Evolutionary conservation across 2,888 invertebrate species (phyloP), one percentile per base, ranked within the genome.

Genomic region (Amiota communis): DNA sequence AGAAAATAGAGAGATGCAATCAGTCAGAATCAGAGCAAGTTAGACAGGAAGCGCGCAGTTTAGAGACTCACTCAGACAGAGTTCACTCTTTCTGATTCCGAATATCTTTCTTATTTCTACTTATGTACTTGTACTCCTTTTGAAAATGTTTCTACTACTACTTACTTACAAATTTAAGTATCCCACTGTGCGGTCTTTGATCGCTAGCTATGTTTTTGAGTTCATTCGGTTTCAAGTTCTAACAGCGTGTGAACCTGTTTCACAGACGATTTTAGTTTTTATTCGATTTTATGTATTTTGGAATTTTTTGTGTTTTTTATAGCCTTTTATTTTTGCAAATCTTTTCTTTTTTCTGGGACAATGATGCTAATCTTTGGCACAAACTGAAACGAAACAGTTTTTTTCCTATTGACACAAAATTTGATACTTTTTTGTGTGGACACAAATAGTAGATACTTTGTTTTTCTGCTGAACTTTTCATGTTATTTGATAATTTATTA

Each of bases 401-500:
- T 72, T 80, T 77, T 79, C 75, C 75, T 64, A 17, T 75, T 79
- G 12, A 20, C 20, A 49, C 10, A 17, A 59, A 61, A 20, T 70
- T 77, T 77, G 71, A 46, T 36, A 36, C 6, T 36, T 36, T 73
- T 71, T 51, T 78, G 73, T 65, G 76, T 79, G 76, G 36, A 36
- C 2, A 36, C 36, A 36, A 36, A 6, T 36, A 36, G 79, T 72
- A 75, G 68, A 79, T 77, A 79, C 80, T 72, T 71, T 36, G 36
- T 36, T 2, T 36, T 36, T 83, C 79, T 80, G 79, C 81, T 51
- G 79, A 78, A 80, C 80, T 80, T 84, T 81, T 83, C 84, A 82
- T 84, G 84, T 83, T 83, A 80, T 73, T 81, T 77, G 80, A 79
- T 81, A 83, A 83, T 83, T 83, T 83, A 83, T 85, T 83, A 81